Percentiles rank a stretch among this genome's conserved stretches.
phyloP scores from a whole-genome alignment of 2,113 vertebrate species.

The Pipa parva region DNA sequence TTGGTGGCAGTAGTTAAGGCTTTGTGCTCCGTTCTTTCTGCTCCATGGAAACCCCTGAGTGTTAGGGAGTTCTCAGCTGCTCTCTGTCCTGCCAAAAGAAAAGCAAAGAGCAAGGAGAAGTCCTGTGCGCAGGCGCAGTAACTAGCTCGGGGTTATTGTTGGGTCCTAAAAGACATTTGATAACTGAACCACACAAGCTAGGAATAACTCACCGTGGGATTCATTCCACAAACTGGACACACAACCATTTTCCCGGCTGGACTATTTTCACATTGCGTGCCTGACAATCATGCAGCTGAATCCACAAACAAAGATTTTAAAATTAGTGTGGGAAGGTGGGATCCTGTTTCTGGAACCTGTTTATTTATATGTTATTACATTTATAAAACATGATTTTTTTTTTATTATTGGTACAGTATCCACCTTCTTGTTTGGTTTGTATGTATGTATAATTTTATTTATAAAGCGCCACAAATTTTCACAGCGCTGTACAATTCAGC shows the following conservation, averaged over 20 bases:
- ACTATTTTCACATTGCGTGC: slow-evolving; percentile 5
- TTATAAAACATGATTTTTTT: too few species aligned
- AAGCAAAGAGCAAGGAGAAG: slow-evolving; percentile 39
- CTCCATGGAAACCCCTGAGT: slow-evolving; percentile 11
- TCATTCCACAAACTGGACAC: slow-evolving; percentile 21
- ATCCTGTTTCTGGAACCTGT: too few species aligned
- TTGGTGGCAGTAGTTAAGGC: background rate
- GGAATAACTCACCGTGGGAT: slow-evolving; percentile 33
- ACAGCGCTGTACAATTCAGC: too few species aligned
- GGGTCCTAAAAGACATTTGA: slow-evolving; percentile 51
- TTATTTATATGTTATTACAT: too few species aligned
- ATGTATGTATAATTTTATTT: too few species aligned
- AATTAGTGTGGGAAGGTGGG: too few species aligned
- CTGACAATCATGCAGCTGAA: background rate
- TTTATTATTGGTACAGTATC: too few species aligned
- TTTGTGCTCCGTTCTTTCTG: slow-evolving; percentile 52
- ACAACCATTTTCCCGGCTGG: background rate
- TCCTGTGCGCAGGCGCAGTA: slow-evolving; percentile 58
- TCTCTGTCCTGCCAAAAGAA: slow-evolving; percentile 38
- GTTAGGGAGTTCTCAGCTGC: slow-evolving; percentile 38
- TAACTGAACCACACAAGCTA: slow-evolving; percentile 19
- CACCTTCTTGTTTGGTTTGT: too few species aligned
- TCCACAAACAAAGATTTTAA: slow-evolving; percentile 13
- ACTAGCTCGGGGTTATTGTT: slow-evolving; percentile 11
- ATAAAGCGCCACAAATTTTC: too few species aligned